phyloP scores from a whole-genome alignment of 30 jellyfish, hydroid and myxozoan genomes.

The Mastigias papua region DNA sequence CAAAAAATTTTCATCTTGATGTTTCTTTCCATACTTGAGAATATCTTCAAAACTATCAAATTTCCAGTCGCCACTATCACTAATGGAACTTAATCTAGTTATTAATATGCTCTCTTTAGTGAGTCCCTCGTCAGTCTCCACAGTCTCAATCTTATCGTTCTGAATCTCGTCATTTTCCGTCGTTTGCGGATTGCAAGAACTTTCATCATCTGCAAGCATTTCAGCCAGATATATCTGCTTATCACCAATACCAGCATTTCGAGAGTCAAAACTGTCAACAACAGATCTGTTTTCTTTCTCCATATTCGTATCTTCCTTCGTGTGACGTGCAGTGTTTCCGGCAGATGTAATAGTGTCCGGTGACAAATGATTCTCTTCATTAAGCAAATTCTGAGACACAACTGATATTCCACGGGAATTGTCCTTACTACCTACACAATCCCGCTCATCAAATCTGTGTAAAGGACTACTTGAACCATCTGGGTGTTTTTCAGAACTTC shows the following conservation, averaged over 20 bases:
- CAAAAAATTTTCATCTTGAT: not conserved
- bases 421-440: not conserved
- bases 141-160: not conserved
- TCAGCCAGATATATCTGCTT: not conserved
- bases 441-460: not conserved
- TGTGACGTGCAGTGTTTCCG: not conserved
- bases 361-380: not conserved
- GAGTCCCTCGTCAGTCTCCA: not conserved
- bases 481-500: not conserved
- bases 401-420: not conserved
- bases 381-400: not conserved
- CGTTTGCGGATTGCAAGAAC: not conserved
- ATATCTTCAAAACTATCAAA: slow-evolving; percentile 73
- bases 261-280: not conserved
- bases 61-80: not conserved
- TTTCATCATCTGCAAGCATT: not conserved
- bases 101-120: no score
- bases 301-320: not conserved
- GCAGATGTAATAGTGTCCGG: not conserved
- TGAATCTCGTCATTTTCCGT: not conserved
- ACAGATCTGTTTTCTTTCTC: not conserved
- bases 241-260: not conserved
- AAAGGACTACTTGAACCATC: not conserved
- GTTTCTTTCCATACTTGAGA: slow-evolving; percentile 20
- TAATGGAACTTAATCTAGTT: not conserved